phyloP scores from a whole-genome alignment of 2,888 invertebrate genomes.

The Lymantria dispar region DNA sequence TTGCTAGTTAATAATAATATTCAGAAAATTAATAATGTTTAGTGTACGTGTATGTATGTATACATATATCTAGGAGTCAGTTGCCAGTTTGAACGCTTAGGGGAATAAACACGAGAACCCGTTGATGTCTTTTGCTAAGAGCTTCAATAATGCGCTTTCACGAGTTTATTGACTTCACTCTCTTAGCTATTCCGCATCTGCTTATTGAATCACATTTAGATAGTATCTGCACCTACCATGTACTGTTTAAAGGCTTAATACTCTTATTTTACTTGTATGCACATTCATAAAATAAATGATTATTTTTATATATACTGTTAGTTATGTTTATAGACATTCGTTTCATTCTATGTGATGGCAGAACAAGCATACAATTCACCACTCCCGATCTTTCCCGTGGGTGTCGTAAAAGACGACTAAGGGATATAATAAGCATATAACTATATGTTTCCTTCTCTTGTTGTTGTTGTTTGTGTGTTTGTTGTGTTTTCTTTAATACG shows the following conservation, averaged over 20 bases:
- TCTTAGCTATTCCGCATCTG: slow-evolving; percentile 18
- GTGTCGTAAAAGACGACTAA: no score
- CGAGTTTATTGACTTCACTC: slow-evolving; percentile 60
- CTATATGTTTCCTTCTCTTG: no score
- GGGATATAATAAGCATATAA: no score
- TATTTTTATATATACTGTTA: no score
- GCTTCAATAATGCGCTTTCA: slow-evolving; percentile 58
- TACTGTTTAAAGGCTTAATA: slow-evolving; percentile 3
- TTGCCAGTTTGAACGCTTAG: slow-evolving; percentile 21
- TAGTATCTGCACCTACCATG: slow-evolving; percentile 4
- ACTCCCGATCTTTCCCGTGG: no score
- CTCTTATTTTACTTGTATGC: not conserved
- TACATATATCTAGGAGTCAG: slow-evolving; percentile 22
- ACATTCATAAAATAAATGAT: no score
- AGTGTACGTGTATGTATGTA: not conserved
- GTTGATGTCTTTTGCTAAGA: slow-evolving; percentile 77
- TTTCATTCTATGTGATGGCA: no score
- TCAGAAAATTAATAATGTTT: not conserved
- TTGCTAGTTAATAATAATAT: no score
- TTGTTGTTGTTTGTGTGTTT: no score
- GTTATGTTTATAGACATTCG: no score
- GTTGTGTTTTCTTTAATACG: no score
- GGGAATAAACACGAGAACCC: slow-evolving; percentile 48
- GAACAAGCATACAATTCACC: no score
- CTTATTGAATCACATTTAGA: slow-evolving; percentile 6